Base-by-base conservation (phyloP, 1,140 invertebrate species). In the Oedothorax gibbosus region DNA sequence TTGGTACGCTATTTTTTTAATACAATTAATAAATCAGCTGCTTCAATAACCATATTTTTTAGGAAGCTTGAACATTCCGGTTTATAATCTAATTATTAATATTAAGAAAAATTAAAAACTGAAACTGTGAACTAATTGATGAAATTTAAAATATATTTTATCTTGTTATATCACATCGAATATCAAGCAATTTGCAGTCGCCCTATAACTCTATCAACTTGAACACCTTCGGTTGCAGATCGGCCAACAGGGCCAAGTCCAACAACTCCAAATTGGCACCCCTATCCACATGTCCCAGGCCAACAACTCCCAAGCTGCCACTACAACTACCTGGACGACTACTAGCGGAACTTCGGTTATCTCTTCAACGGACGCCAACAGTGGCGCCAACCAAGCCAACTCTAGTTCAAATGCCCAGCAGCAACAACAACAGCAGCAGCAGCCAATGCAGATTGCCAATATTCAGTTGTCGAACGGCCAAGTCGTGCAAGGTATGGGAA, bases 331-430 rank as follows among this genome's bases (percentile, higher is more conserved):
- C 91, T 21, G 91, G 93, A 87, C 92, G 92, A 77, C 88, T 69
- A 35, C 95, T 95, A 90, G 92, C 96, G 56, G 95, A 95, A 0
- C 96, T 95, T 89, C 96, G 96, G 89, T 94, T 96, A 82, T 71
- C 20, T 76, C 85, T 14, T 86, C 85, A 54, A 68, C 85, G 9
- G 85, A 86, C 49, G 64, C 14, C 20, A 53, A 75, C 15, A 76
- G 56, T 75, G 64, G 66, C 5, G 78, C 62, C 10, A 54, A 95
- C 95, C 89, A 94, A 94, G 72, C 73, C 35, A 15, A 71, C 8
- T 56, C 75, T 8, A 18, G 54, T 20, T 10, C 94, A 95, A 90
- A 92, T 95, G 0, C 93, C 80, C 79, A 75, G 6, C 71, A 62
- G 21, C 75, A 77, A 18, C 73, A 76, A 21, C 85, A 87, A 56